Evolutionary conservation across 2,797 vertebrate species (phyloP), one percentile per base, ranked within the genome.

Genomic region (Heterohyrax brucei): DNA sequence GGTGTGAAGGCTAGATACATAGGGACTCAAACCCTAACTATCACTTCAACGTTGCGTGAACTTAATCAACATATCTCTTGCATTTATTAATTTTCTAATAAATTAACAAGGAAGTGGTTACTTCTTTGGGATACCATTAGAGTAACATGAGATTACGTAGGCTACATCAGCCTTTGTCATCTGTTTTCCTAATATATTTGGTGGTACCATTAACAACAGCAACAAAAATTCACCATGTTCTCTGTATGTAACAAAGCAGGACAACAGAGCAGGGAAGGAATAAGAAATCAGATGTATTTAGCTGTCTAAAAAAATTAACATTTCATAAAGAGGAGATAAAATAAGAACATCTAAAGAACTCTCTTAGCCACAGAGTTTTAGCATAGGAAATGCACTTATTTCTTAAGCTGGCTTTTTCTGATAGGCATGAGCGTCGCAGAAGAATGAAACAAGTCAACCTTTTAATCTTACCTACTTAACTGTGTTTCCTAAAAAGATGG

Each of bases 281-380:
- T 24, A 93, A 78, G 46, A 64, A 87, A 7, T 3, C 39, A 80
- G n/a, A 9, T 70, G 83, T 61, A 62, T 46, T 93, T 77, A 95
- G 24, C 61, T 94, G 5, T 73, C 39, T 18, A 61, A 2, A 86
- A 87, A 82, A 83, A 39, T 46, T 26, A 77, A 78, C 22, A 64
- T 80, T 89, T 83, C 95, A 16, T 48, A 91, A 80, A 85, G 39
- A n/a, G 48, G 59, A 28, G 30, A 87, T 21, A 96, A 82, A 86
- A 1, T 1, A 89, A 3, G 22, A 48, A 48, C 28, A 64, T 59
- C 30, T 86, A 70, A 93, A 73, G 39, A 96, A 91, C 33, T 21
- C 5, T 10, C 6, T 77, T 44, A 78, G 48, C 12, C 22, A 53
- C 8, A 61, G 44, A 13, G 13, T 19, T 66, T 93, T 56, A 89